These are phyloP conservation scores for Alauda arvensis DNA, from an alignment of 2,797 vertebrate genomes.

Conservation along the genomic window DNA sequence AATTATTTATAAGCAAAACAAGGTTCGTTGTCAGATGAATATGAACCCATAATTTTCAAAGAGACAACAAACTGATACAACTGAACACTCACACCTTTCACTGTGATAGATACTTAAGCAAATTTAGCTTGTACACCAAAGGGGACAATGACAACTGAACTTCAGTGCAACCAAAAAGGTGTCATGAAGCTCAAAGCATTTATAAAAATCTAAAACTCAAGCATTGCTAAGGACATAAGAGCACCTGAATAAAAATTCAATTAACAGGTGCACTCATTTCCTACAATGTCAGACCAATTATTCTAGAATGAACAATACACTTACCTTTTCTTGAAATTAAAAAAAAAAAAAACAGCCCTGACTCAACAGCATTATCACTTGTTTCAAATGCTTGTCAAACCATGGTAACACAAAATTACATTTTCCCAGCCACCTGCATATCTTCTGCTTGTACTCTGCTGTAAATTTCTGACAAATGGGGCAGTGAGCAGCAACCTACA, in stretches of 20 bases:
- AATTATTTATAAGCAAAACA: neutral
- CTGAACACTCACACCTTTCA: neutral
- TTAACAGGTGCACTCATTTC: neutral
- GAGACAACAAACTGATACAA: neutral
- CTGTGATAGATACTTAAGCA: neutral
- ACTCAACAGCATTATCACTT: neutral
- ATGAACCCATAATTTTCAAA: neutral
- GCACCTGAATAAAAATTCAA: neutral
- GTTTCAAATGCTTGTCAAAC: constrained; percentile 9
- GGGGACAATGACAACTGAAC: neutral
- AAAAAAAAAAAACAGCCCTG: neutral
- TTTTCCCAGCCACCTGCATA: neutral
- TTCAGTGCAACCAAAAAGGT: neutral
- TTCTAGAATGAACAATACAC: neutral
- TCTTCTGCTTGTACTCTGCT: neutral
- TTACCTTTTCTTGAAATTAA: neutral
- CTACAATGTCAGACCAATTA: neutral
- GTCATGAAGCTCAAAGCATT: neutral
- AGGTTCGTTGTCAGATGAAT: neutral
- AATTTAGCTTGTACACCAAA: neutral
- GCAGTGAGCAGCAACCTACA: neutral
- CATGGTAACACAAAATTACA: neutral
- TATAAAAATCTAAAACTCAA: neutral
- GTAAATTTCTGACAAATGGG: neutral
- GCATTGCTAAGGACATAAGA: neutral